Percentiles rank a stretch among this genome's conserved stretches.
phyloP scores from a whole-genome alignment of 2,113 vertebrate genomes.

The Pholis gunnellus region DNA sequence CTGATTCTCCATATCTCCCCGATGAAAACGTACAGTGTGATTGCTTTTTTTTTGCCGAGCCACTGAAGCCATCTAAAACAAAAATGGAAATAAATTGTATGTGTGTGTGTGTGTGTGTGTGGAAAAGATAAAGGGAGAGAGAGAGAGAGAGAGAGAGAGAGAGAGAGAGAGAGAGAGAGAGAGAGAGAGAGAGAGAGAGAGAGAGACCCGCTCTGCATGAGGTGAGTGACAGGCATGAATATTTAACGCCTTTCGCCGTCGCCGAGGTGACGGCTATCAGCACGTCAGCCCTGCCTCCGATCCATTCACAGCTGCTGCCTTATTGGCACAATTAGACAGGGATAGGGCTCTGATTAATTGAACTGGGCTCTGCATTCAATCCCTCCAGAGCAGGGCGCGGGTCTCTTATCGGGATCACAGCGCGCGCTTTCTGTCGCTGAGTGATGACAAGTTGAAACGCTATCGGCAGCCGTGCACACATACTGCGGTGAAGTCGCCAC shows the following conservation, averaged over 20 bases:
- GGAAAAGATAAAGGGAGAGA: not conserved
- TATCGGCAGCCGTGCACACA: conserved; percentile 46
- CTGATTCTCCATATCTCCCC: conserved; percentile 5
- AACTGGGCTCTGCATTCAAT: conserved; percentile 57
- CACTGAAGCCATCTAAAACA: conserved; percentile 50
- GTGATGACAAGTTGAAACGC: conserved; percentile 50
- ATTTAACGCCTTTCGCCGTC: conserved; percentile 76
- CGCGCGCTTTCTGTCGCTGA: conserved; percentile 38
- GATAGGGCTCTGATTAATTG: conserved; percentile 68
- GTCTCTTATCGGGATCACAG: conserved; percentile 44
- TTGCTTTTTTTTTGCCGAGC: conserved; percentile 29
- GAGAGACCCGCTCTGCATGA: conserved; percentile 46
- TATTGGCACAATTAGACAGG: conserved; percentile 78
- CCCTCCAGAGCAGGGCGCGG: conserved; percentile 28
- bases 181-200: not conserved
- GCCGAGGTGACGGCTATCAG: conserved; percentile 74
- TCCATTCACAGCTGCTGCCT: conserved; percentile 73
- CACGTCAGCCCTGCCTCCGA: conserved; percentile 60
- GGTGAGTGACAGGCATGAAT: conserved; percentile 82
- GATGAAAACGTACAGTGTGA: conserved; percentile 40
- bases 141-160: too few relatives aligned
- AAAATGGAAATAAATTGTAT: conserved; percentile 44
- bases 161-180: too few relatives aligned
- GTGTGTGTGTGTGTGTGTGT: conserved; percentile 7
- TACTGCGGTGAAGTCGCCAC: conserved; percentile 13